Percentiles rank a stretch among this genome's conserved stretches.
phyloP scores from a whole-genome alignment of 2,888 invertebrate genomes.

The Dolichomitus sp. region DNA sequence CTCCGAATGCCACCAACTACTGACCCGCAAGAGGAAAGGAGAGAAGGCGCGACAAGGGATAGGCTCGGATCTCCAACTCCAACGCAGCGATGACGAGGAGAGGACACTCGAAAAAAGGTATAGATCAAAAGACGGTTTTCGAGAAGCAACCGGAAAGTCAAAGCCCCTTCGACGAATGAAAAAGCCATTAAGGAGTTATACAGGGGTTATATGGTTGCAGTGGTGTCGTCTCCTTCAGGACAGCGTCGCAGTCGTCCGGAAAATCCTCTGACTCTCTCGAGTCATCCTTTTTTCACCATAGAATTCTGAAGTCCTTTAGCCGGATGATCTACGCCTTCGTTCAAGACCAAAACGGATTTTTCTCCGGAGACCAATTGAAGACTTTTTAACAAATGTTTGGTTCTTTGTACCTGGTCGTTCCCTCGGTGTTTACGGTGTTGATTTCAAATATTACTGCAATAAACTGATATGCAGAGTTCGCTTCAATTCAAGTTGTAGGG shows the following conservation, averaged over 20 bases:
- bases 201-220: slow-evolving; percentile 3
- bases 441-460: too few species aligned
- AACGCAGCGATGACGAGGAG: slow-evolving; percentile 40
- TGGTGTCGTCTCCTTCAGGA: slow-evolving; percentile 4
- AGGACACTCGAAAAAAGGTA: slow-evolving; percentile 46
- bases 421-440: too few species aligned
- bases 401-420: background rate
- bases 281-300: background rate
- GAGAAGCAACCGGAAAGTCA: slow-evolving; percentile 55
- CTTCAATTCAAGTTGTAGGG: too few species aligned
- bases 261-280: slow-evolving; percentile 29
- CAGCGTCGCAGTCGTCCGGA: slow-evolving; percentile 22
- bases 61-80: slow-evolving; percentile 3
- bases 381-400: background rate
- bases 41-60: slow-evolving; percentile 24
- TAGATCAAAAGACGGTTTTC: slow-evolving; percentile 45
- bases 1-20: slow-evolving; percentile 65
- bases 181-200: slow-evolving; percentile 66
- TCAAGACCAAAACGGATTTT: background rate
- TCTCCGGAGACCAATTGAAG: slow-evolving; percentile 6
- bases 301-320: slow-evolving; percentile 9
- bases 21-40: slow-evolving; percentile 42
- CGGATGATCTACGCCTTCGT: slow-evolving; percentile 29
- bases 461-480: too few species aligned
- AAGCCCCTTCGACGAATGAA: slow-evolving; percentile 55